Conservation (phyloP, 2,888 invertebrate species). For the Drosophila peninsularis region DNA sequence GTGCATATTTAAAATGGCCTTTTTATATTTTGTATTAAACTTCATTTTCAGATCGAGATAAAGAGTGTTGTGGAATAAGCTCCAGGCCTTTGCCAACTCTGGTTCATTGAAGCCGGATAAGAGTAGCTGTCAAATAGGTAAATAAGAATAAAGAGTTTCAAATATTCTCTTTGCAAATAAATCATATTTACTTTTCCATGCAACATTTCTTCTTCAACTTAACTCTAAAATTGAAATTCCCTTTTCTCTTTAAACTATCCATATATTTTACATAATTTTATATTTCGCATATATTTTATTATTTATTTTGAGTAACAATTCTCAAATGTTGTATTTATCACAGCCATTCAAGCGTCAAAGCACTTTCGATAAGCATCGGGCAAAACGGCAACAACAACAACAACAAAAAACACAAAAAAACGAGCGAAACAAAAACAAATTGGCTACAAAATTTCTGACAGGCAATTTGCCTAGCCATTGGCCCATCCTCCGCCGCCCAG, state of each 20-base stretch:
- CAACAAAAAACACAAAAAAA: not conserved
- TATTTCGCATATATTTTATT: not conserved
- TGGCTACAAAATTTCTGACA: constrained; percentile 76
- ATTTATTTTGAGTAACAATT: not conserved
- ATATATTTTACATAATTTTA: not conserved
- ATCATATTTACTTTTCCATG: too few species aligned
- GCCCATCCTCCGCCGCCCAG: not conserved
- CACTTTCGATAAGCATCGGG: constrained; percentile 62
- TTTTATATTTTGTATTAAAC: too few species aligned
- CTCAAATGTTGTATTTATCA: constrained; percentile 38
- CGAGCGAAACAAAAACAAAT: constrained; percentile 62
- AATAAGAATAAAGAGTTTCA: too few species aligned
- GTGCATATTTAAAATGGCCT: too few species aligned
- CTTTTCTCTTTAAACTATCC: not conserved
- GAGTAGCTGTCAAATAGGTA: too few species aligned
- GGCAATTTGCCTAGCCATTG: constrained; percentile 71
- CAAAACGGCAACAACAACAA: not conserved
- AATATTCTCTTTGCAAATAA: too few species aligned
- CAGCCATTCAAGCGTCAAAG: constrained; percentile 55
- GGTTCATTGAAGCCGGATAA: too few species aligned
- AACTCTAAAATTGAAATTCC: too few species aligned
- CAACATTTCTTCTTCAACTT: too few species aligned
- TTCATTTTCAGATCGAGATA: too few species aligned
- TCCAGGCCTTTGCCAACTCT: too few species aligned
- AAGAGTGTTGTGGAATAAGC: too few species aligned